Percentiles rank a stretch among this genome's conserved stretches.
Conservation (phyloP, 2,797 vertebrate genomes). For the Anomalospiza imberbis region DNA sequence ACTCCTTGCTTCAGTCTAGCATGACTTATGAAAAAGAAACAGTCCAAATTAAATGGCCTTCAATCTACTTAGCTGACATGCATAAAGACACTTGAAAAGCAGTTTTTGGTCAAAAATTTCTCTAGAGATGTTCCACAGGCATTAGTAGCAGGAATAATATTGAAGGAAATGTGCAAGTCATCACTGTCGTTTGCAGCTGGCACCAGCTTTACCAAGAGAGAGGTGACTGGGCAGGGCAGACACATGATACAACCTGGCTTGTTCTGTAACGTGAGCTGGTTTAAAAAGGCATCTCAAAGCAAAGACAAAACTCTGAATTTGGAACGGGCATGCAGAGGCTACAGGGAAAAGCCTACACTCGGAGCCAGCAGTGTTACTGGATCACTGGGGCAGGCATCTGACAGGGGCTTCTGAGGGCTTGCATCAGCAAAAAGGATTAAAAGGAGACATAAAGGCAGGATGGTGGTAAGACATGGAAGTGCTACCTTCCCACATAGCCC, state of each 20-base stretch:
- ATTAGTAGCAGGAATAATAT: neutral
- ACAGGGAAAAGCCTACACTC: neutral
- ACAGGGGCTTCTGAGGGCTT: neutral
- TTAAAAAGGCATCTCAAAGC: neutral
- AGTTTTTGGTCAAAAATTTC: neutral
- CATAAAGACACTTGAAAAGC: neutral
- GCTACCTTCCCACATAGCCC: neutral
- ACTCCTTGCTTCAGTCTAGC: neutral
- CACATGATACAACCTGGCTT: accelerated
- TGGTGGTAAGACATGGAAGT: neutral
- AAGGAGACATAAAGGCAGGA: neutral
- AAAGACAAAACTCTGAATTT: neutral
- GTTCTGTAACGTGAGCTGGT: neutral
- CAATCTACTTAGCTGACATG: neutral
- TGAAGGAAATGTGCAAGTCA: neutral
- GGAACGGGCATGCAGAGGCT: accelerated
- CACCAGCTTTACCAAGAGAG: neutral
- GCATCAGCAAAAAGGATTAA: accelerated
- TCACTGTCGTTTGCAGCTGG: neutral
- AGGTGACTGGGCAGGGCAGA: neutral
- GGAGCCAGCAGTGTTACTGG: accelerated
- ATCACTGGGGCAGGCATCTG: accelerated
- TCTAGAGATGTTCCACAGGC: neutral
- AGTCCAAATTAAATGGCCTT: neutral
- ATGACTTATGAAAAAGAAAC: neutral